A percentile compares a stretch with the other conserved stretches of the same genome.
phyloP scores from a whole-genome alignment of 2,888 invertebrate genomes.

The Cheilosia vulpina region DNA sequence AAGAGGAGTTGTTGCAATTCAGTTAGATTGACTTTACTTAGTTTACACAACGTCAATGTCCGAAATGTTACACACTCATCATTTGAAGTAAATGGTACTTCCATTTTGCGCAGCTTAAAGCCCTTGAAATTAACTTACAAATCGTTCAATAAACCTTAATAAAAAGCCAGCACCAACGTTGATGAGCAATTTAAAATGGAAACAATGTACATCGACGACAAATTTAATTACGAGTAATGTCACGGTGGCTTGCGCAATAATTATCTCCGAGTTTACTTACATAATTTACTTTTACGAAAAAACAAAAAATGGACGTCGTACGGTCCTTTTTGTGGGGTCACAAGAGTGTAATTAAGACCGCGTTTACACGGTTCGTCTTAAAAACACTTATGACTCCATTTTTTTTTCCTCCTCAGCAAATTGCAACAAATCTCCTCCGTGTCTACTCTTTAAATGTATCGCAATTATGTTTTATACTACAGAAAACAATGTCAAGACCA shows the following conservation, averaged over 20 bases:
- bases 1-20: too few relatives aligned
- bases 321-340: constrained; percentile 1
- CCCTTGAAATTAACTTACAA: too few relatives aligned
- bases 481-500: constrained; percentile 37
- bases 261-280: not conserved
- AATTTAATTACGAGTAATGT: too few relatives aligned
- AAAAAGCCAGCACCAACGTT: too few relatives aligned
- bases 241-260: not conserved
- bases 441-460: constrained; percentile 15
- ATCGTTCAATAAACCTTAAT: too few relatives aligned
- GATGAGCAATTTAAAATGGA: too few relatives aligned
- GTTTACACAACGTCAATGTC: too few relatives aligned
- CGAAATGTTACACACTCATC: too few relatives aligned
- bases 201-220: too few relatives aligned
- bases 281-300: not conserved
- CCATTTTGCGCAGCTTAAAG: too few relatives aligned
- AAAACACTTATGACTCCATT: constrained; percentile 14
- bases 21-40: too few relatives aligned
- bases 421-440: constrained; percentile 42
- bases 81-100: too few relatives aligned
- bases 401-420: constrained; percentile 15
- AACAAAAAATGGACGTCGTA: not conserved
- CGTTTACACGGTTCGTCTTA: constrained; percentile 11
- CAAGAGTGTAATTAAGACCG: constrained; percentile 19
- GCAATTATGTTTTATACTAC: constrained; percentile 59